Conservation (phyloP, 2,113 vertebrate species). For the Tor tambroides region DNA sequence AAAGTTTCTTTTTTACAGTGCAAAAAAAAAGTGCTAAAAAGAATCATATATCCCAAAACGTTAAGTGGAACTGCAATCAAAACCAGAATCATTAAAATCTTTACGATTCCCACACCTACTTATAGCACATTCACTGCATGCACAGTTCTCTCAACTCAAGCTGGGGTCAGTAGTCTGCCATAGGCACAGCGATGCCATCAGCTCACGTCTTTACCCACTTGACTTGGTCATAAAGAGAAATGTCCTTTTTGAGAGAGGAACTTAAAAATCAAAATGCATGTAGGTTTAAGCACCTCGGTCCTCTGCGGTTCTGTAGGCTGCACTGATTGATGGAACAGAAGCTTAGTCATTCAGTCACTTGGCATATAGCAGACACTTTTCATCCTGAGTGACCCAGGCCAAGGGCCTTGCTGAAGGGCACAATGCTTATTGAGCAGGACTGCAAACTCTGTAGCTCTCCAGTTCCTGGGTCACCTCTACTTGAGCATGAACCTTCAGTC, state of each 20-base stretch:
- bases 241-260: background rate
- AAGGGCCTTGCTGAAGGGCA: conserved; percentile 35
- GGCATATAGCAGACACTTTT: conserved; percentile 32
- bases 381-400: conserved; percentile 33
- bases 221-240: background rate
- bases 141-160: background rate
- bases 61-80: background rate
- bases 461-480: conserved; percentile 22
- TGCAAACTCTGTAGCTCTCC: conserved; percentile 2
- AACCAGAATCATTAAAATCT: background rate
- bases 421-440: conserved; percentile 12
- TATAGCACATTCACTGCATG: background rate
- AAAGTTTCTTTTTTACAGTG: no score
- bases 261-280: conserved; percentile 18
- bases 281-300: conserved; percentile 10
- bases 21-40: background rate
- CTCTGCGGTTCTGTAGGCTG: conserved; percentile 2
- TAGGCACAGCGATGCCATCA: conserved; percentile 6
- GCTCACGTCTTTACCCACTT: background rate
- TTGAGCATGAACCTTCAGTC: conserved; percentile 18
- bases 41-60: background rate
- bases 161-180: conserved; percentile 7
- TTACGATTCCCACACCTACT: background rate
- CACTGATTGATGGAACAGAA: conserved; percentile 18
- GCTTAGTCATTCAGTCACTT: conserved; percentile 23